These are phyloP conservation scores for Drosophila ercepeae DNA, from an alignment of 1,140 invertebrate genomes.

Conservation along the genomic window DNA sequence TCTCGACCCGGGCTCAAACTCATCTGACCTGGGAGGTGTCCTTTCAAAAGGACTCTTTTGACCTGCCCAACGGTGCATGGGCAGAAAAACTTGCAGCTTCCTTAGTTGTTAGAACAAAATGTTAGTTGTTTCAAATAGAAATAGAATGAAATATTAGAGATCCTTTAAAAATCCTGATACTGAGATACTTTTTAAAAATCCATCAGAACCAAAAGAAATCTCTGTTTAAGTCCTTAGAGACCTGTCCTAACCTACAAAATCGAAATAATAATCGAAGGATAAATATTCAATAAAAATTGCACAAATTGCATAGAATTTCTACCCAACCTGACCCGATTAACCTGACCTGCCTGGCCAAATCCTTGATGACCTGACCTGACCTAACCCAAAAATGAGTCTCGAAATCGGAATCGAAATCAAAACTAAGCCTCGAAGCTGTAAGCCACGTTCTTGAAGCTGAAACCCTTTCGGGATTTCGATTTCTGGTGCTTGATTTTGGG, in stretches of 20 bases:
- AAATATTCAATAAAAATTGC: neutral
- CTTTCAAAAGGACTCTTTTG: neutral
- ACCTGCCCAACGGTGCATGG: constrained; percentile 1
- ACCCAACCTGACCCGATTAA: neutral
- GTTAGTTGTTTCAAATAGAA: no score
- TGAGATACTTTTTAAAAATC: no score
- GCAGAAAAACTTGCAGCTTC: no score
- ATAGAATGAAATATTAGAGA: no score
- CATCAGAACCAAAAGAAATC: no score
- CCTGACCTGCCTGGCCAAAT: constrained; percentile 6
- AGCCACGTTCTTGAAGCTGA: neutral
- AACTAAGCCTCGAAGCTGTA: constrained; percentile 12
- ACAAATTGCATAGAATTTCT: neutral
- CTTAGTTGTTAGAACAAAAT: no score
- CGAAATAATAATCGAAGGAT: no score
- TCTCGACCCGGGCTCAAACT: constrained; percentile 35
- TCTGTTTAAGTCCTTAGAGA: no score
- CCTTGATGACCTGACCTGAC: constrained; percentile 24
- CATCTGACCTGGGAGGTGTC: constrained; percentile 15
- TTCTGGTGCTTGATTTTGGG: neutral
- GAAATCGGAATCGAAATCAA: neutral
- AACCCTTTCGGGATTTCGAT: constrained; percentile 23
- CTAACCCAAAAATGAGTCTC: constrained; percentile 1
- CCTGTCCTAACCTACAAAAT: no score
- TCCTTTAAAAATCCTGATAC: no score